A percentile compares a stretch with the other conserved stretches of the same genome.
Evolutionary conservation across 2,797 vertebrate species (phyloP).

Genomic region (Propithecus perrieri): DNA sequence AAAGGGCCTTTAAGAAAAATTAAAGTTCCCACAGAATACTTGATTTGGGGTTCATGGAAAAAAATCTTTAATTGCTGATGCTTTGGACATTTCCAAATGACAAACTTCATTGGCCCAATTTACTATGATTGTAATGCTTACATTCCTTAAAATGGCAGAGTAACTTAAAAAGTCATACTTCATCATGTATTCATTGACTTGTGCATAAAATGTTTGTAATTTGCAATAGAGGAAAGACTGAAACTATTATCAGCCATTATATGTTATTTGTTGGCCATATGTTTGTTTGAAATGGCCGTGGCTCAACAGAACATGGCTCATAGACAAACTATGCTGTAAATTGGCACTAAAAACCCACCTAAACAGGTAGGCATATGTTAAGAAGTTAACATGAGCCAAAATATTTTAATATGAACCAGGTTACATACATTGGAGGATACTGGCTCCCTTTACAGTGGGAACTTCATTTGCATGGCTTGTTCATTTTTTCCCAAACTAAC

Average conservation of each 20-base stretch:
- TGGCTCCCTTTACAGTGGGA: slow-evolving; percentile 29
- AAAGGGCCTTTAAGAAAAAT: slow-evolving; percentile 81
- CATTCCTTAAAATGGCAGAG: slow-evolving; percentile 85
- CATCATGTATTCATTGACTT: slow-evolving; percentile 82
- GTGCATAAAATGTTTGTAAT: slow-evolving; percentile 87
- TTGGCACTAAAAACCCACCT: slow-evolving; percentile 84
- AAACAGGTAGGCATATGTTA: slow-evolving; percentile 84
- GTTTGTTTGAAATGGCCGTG: slow-evolving; percentile 87
- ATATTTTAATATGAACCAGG: slow-evolving; percentile 85
- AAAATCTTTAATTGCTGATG: slow-evolving; percentile 89
- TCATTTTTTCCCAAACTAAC: slow-evolving; percentile 19
- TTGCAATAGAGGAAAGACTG: slow-evolving; percentile 86
- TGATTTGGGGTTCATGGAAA: slow-evolving; percentile 83
- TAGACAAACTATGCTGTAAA: slow-evolving; percentile 81
- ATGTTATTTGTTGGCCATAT: slow-evolving; percentile 87
- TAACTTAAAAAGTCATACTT: slow-evolving; percentile 86
- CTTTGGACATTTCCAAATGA: slow-evolving; percentile 89
- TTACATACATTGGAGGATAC: slow-evolving; percentile 19
- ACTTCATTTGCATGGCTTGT: slow-evolving; percentile 71
- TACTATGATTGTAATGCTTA: slow-evolving; percentile 87
- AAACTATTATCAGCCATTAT: slow-evolving; percentile 90
- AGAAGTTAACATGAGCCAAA: slow-evolving; percentile 76
- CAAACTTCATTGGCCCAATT: slow-evolving; percentile 88
- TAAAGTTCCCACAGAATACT: slow-evolving; percentile 78
- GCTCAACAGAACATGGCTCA: slow-evolving; percentile 80